phyloP scores from a whole-genome alignment of 1,140 invertebrate species.

The Druon quercuslanigerum region DNA sequence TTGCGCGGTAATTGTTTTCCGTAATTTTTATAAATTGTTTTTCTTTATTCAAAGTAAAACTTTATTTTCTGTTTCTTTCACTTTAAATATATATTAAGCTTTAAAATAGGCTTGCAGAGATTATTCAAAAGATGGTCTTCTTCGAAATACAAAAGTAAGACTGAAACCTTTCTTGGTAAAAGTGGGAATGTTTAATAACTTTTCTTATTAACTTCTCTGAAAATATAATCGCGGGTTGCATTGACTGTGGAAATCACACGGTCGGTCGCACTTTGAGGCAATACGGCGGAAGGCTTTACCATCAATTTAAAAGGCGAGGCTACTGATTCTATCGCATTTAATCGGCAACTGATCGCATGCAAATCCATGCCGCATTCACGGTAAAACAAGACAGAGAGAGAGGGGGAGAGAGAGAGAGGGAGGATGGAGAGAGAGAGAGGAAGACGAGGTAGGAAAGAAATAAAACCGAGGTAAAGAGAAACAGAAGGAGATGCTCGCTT shows the following conservation, averaged over 20 bases:
- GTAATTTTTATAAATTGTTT: too few species aligned
- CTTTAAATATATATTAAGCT: too few species aligned
- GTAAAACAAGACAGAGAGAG: constrained; percentile 33
- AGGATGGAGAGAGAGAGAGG: constrained; percentile 31
- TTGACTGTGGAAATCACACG: constrained; percentile 20
- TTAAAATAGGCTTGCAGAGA: too few species aligned
- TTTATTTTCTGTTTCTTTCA: too few species aligned
- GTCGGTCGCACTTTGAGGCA: constrained; percentile 30
- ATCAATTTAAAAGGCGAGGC: constrained; percentile 29
- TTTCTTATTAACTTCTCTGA: background rate
- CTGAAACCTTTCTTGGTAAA: too few species aligned
- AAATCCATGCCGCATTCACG: constrained; percentile 49
- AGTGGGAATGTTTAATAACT: too few species aligned
- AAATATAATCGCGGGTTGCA: background rate
- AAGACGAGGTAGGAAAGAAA: constrained; percentile 11
- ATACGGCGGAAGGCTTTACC: constrained; percentile 21
- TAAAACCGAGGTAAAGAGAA: constrained; percentile 16
- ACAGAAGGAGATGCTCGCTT: constrained; percentile 19
- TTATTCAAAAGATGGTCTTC: too few species aligned
- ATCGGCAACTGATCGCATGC: constrained; percentile 63
- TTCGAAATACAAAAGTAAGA: too few species aligned
- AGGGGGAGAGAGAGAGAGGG: too few species aligned
- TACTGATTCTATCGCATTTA: constrained; percentile 55
- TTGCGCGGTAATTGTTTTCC: too few species aligned
- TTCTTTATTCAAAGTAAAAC: too few species aligned